Conservation (phyloP, 2,888 invertebrate genomes). For the Protophormia terraenovae region DNA sequence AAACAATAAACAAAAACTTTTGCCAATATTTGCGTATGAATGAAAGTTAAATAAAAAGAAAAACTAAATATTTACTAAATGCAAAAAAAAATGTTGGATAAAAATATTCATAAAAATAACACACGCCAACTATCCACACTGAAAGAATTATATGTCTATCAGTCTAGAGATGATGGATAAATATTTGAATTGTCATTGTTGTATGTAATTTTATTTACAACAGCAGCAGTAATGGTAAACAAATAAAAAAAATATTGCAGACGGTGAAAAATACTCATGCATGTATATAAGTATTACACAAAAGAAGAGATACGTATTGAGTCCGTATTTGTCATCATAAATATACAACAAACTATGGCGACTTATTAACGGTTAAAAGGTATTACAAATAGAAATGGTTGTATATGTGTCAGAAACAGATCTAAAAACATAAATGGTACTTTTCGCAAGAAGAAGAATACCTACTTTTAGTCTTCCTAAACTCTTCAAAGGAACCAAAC, state of each 20-base stretch:
- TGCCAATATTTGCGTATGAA: conserved; percentile 46
- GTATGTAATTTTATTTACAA: conserved; percentile 21
- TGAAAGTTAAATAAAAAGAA: conserved; percentile 52
- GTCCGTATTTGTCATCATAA: not conserved
- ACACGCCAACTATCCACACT: conserved; percentile 21
- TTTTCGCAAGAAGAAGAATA: too few species aligned
- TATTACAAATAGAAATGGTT: not conserved
- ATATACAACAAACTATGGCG: conserved; percentile 2
- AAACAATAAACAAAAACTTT: conserved; percentile 35
- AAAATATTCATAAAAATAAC: conserved; percentile 24
- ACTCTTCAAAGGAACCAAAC: too few species aligned
- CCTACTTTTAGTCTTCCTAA: too few species aligned
- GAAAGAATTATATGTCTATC: conserved; percentile 9
- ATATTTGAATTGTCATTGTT: conserved; percentile 35
- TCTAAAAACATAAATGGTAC: too few species aligned
- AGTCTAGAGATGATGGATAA: not conserved
- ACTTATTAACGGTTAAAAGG: not conserved
- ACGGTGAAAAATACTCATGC: not conserved
- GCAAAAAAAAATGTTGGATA: not conserved
- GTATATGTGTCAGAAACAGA: not conserved
- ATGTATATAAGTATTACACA: not conserved
- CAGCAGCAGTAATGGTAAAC: not conserved
- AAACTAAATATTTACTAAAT: conserved; percentile 23
- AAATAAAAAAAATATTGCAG: not conserved
- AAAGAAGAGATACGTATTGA: not conserved